Conservation (phyloP, 37 sponge, comb jelly and placozoan genomes). For the Theonella swinhoei region DNA sequence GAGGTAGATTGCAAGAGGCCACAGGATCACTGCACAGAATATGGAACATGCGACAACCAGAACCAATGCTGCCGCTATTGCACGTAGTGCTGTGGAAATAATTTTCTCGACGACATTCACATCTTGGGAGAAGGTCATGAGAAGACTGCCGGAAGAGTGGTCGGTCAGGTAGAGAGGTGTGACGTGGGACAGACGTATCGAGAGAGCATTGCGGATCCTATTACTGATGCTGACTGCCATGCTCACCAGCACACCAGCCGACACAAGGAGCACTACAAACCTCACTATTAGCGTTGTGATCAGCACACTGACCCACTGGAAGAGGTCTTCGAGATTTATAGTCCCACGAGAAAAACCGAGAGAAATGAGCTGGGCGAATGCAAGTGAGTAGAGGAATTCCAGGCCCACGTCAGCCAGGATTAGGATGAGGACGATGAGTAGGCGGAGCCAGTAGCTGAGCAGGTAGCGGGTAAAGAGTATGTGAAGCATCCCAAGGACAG, state of each 20-base stretch:
- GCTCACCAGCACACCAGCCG: background rate
- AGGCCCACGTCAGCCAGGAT: conserved; percentile 28
- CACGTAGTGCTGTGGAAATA: conserved; percentile 20
- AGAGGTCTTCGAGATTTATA: background rate
- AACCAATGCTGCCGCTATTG: conserved; percentile 6
- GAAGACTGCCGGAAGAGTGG: background rate
- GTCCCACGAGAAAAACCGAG: background rate
- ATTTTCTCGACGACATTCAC: conserved; percentile 34
- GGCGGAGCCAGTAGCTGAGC: background rate
- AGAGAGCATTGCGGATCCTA: conserved; percentile 25
- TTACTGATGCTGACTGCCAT: conserved; percentile 38
- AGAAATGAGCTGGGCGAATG: conserved; percentile 15
- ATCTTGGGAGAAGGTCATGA: conserved; percentile 50
- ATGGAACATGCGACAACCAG: conserved; percentile 24
- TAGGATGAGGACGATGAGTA: conserved; percentile 16
- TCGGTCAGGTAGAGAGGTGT: conserved; percentile 7
- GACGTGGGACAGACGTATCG: conserved; percentile 23
- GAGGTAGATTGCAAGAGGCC: conserved; percentile 51
- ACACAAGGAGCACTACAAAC: conserved; percentile 11
- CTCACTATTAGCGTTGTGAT: conserved; percentile 28
- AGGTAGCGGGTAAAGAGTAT: conserved; percentile 5
- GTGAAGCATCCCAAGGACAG: conserved; percentile 8
- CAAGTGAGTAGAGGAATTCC: conserved; percentile 29
- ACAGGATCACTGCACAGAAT: conserved; percentile 8
- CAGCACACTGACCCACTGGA: conserved; percentile 14